Conservation (phyloP, 2,888 invertebrate genomes). For the Holacanthella duospinosa region DNA sequence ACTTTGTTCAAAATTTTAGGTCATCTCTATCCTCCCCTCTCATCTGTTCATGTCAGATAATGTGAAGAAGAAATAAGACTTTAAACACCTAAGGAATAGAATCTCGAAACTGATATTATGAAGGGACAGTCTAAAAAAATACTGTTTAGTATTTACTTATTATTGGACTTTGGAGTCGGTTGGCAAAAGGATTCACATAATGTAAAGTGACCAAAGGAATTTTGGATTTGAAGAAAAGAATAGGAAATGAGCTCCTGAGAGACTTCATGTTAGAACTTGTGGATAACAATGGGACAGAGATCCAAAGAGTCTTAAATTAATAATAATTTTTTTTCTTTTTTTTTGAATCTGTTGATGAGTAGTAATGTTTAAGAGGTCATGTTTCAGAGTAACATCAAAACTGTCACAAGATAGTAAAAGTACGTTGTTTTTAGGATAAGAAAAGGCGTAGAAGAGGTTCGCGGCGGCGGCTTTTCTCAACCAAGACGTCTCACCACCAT, state of each 20-base stretch:
- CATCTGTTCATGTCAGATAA: too few species aligned
- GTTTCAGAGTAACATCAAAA: conserved; percentile 22
- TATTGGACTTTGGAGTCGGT: too few species aligned
- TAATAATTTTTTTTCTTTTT: not conserved
- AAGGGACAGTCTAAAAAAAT: too few species aligned
- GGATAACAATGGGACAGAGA: not conserved
- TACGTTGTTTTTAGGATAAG: conserved; percentile 22
- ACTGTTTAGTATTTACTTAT: too few species aligned
- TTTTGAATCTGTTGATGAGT: not conserved
- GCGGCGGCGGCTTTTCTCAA: conserved; percentile 15
- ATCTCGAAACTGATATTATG: too few species aligned
- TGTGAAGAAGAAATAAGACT: too few species aligned
- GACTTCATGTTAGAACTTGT: too few species aligned
- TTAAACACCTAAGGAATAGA: too few species aligned
- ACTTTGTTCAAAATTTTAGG: too few species aligned
- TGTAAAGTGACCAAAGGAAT: too few species aligned
- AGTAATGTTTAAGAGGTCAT: not conserved
- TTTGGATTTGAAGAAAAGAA: not conserved
- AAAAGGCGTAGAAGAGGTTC: conserved; percentile 7
- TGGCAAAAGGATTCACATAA: too few species aligned
- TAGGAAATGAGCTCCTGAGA: not conserved
- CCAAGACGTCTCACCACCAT: conserved; percentile 31
- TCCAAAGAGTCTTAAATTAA: not conserved
- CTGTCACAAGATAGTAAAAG: conserved; percentile 33
- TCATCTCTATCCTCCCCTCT: too few species aligned